A percentile compares a stretch with the other conserved stretches of the same genome.
Conservation (phyloP, 2,113 vertebrate species). For the Gymnarchus niloticus region DNA sequence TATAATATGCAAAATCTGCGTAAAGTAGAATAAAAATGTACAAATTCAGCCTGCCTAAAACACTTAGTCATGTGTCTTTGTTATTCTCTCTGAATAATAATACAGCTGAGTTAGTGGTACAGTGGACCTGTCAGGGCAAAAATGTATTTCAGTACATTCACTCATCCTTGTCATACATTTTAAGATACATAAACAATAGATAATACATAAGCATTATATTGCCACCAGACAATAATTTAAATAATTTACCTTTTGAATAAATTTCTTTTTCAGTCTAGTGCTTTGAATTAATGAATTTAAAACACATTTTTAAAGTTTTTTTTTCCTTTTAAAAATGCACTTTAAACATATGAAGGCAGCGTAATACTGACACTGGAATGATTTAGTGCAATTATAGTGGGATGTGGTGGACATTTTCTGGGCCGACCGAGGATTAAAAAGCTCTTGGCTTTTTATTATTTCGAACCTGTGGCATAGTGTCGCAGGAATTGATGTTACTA, state of each 20-base stretch:
- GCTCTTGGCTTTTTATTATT: neutral
- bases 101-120: neutral
- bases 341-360: neutral
- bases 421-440: neutral
- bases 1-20: neutral
- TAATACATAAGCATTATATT: neutral
- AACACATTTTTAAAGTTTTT: too few relatives aligned
- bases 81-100: neutral
- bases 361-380: neutral
- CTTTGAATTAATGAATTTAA: neutral
- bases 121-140: neutral
- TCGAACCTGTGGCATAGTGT: neutral
- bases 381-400: neutral
- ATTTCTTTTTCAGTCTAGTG: neutral
- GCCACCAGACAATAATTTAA: neutral
- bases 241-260: neutral
- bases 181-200: neutral
- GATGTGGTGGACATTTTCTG: neutral
- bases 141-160: too few relatives aligned
- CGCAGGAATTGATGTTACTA: neutral
- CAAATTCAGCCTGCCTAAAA: conserved; percentile 3
- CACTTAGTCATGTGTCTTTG: neutral
- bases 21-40: neutral
- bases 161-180: too few relatives aligned
- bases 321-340: neutral